Conservation (phyloP, 2,888 invertebrate genomes). For the Ischnura elegans region DNA sequence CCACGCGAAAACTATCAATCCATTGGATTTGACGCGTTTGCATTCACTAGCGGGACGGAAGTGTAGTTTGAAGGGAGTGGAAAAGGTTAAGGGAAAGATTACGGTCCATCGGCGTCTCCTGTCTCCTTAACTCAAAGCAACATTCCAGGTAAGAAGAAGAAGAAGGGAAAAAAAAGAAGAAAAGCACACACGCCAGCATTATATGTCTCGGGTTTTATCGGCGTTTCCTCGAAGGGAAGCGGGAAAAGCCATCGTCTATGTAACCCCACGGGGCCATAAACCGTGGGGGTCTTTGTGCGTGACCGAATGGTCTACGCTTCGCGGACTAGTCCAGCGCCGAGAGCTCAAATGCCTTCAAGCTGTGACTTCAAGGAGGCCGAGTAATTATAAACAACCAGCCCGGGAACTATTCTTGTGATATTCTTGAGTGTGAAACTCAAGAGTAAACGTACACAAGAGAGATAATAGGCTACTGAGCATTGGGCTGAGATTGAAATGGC, state of each 20-base stretch:
- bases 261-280: background rate
- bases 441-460: no score
- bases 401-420: background rate
- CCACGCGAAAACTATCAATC: background rate
- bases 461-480: no score
- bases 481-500: no score
- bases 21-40: background rate
- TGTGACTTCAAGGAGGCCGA: background rate
- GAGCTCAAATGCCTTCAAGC: background rate
- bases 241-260: background rate
- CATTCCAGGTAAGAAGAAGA: background rate
- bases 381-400: background rate
- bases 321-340: background rate
- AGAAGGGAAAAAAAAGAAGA: background rate
- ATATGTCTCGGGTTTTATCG: background rate
- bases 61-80: background rate
- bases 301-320: background rate
- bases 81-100: conserved; percentile 10
- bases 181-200: background rate
- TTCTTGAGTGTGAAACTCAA: no score
- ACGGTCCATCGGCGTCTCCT: background rate
- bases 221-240: background rate
- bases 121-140: background rate
- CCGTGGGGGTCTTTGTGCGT: background rate
- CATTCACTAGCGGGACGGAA: background rate